Evolutionary conservation across 2,888 invertebrate genomes (phyloP).

Genomic region (Drosophila nr. medialis): DNA sequence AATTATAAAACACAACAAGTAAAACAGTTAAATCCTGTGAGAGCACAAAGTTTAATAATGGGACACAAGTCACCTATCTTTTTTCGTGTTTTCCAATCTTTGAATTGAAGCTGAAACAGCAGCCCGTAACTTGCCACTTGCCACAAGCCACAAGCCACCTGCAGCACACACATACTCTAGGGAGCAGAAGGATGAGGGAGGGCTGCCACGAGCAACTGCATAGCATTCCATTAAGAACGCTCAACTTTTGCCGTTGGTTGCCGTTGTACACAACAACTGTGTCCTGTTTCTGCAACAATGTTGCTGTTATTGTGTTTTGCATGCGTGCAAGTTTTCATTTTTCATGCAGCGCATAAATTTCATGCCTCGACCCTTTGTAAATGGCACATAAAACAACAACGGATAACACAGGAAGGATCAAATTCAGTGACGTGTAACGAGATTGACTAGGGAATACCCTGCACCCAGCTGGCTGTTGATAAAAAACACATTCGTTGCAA

Average conservation of each 20-base stretch:
- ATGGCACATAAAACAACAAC: conserved; percentile 23
- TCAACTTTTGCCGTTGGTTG: neutral
- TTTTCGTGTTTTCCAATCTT: conserved; percentile 43
- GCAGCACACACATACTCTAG: conserved; percentile 4
- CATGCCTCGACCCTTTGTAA: conserved; percentile 55
- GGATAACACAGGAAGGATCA: neutral
- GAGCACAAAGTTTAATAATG: conserved; percentile 38
- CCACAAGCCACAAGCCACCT: conserved; percentile 13
- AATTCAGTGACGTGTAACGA: no score
- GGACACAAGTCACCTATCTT: conserved; percentile 34
- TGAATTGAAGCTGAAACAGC: conserved; percentile 24
- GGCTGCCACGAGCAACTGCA: conserved; percentile 11
- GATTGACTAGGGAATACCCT: neutral
- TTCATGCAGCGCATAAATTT: conserved; percentile 69
- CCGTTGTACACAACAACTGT: conserved; percentile 14
- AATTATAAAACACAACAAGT: neutral
- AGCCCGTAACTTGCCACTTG: neutral
- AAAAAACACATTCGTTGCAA: no score
- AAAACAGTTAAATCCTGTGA: conserved; percentile 22
- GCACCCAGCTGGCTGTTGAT: neutral
- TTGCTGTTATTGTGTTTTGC: conserved; percentile 35
- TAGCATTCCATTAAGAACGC: conserved; percentile 53
- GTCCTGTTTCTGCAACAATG: conserved; percentile 2
- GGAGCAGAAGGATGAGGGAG: neutral
- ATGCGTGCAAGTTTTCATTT: conserved; percentile 71